These are phyloP conservation scores for Neopipo cinnamomea DNA, from an alignment of 2,113 vertebrate species.

Conservation along the genomic window DNA sequence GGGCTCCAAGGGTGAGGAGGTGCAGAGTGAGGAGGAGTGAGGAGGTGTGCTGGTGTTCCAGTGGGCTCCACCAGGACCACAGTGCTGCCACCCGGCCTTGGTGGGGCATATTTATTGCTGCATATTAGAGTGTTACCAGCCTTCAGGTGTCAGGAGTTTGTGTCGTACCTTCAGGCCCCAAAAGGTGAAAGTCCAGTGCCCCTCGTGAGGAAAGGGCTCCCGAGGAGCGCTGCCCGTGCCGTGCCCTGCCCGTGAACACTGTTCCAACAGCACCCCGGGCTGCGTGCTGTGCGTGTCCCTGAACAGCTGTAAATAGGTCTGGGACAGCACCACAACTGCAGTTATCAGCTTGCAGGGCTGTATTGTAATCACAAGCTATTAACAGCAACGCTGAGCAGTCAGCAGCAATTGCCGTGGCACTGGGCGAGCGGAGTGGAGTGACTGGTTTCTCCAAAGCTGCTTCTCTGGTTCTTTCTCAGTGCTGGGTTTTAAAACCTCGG, in stretches of 20 bases:
- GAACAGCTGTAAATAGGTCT: neutral
- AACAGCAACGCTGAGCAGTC: neutral
- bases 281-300: neutral
- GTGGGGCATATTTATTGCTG: neutral
- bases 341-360: neutral
- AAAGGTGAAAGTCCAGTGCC: neutral
- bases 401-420: neutral
- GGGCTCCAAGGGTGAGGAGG: neutral
- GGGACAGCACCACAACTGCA: neutral
- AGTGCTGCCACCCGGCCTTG: neutral
- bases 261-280: neutral
- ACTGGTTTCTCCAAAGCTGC: neutral
- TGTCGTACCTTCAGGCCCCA: neutral
- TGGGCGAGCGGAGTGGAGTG: neutral
- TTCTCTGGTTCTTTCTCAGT: neutral
- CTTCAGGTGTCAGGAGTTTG: neutral
- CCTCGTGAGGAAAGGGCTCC: neutral
- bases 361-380: neutral
- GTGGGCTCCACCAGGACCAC: neutral
- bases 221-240: neutral
- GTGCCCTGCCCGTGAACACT: accelerated
- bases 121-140: accelerated
- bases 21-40: too few relatives aligned
- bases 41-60: neutral
- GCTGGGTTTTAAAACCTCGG: neutral